Percentiles rank a stretch among this genome's conserved stretches.
phyloP scores from a whole-genome alignment of 2,113 vertebrate species.

The Ramphastos sulfuratus region DNA sequence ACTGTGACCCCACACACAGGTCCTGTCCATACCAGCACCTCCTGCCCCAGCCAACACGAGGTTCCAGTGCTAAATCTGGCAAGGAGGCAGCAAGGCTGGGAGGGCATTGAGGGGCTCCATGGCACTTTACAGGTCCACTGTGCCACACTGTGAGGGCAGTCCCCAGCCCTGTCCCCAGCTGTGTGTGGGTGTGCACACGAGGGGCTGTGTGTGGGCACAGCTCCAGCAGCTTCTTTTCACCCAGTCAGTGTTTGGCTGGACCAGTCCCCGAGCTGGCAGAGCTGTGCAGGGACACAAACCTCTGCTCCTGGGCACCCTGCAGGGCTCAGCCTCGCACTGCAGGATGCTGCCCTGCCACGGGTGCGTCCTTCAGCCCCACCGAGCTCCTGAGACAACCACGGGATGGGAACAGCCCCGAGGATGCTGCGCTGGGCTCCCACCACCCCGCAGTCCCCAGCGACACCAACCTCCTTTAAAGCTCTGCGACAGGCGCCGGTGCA shows the following conservation, averaged over 20 bases:
- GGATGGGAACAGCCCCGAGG: neutral
- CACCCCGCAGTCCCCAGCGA: accelerated
- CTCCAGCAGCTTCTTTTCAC: neutral
- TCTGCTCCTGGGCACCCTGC: neutral
- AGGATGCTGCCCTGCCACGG: neutral
- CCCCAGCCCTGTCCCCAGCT: neutral
- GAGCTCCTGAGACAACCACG: accelerated
- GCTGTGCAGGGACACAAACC: neutral
- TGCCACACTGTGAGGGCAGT: accelerated
- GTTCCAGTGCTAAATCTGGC: neutral
- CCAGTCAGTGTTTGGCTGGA: neutral
- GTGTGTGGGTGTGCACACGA: accelerated
- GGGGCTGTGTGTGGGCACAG: neutral
- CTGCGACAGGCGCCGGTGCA: conserved; percentile 84
- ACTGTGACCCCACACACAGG: accelerated
- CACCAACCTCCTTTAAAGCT: conserved; percentile 80
- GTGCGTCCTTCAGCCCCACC: accelerated
- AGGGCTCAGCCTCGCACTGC: neutral
- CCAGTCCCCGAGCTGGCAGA: accelerated
- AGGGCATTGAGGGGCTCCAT: accelerated
- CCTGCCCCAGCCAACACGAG: neutral
- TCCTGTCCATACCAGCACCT: neutral
- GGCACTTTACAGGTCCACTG: neutral
- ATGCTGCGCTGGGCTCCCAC: accelerated
- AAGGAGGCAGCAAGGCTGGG: accelerated